Conservation (phyloP, 2,113 vertebrate genomes). For the Maccullochella peelii region DNA sequence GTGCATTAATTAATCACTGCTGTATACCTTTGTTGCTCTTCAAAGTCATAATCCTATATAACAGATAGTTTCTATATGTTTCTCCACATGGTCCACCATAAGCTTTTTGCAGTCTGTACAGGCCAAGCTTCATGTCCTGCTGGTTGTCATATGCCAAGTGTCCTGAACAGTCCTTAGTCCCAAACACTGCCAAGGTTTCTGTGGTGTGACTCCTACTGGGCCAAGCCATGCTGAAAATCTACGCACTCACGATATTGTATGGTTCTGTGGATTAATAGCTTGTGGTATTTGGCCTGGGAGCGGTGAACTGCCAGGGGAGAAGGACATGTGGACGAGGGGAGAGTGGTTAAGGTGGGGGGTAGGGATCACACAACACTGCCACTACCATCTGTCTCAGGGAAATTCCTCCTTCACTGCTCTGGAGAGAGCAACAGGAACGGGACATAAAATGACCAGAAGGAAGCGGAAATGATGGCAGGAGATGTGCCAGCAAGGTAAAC, state of each 20-base stretch:
- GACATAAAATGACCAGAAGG: not conserved
- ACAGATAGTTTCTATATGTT: not conserved
- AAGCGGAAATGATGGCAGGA: not conserved
- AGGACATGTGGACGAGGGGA: constrained; percentile 42
- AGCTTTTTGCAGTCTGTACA: not conserved
- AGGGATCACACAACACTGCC: constrained; percentile 25
- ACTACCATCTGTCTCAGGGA: constrained; percentile 70
- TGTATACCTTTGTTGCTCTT: not conserved
- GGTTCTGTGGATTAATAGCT: constrained; percentile 45
- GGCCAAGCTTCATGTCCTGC: constrained; percentile 34
- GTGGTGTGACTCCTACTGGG: constrained; percentile 47
- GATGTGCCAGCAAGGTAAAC: not conserved
- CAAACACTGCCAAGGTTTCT: constrained; percentile 58
- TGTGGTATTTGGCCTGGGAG: constrained; percentile 8
- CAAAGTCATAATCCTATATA: not conserved
- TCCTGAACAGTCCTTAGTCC: constrained; percentile 15
- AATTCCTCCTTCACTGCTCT: constrained; percentile 49
- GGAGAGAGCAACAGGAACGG: not conserved
- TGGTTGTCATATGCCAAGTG: constrained; percentile 52
- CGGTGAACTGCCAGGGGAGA: not conserved
- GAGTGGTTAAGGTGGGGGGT: constrained; percentile 23
- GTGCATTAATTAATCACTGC: not conserved
- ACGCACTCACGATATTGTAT: constrained; percentile 30
- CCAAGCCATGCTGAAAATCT: constrained; percentile 69
- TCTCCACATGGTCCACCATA: not conserved